These are phyloP conservation scores for Ciconia stormi DNA, from an alignment of 2,113 vertebrate species.

Conservation along the genomic window DNA sequence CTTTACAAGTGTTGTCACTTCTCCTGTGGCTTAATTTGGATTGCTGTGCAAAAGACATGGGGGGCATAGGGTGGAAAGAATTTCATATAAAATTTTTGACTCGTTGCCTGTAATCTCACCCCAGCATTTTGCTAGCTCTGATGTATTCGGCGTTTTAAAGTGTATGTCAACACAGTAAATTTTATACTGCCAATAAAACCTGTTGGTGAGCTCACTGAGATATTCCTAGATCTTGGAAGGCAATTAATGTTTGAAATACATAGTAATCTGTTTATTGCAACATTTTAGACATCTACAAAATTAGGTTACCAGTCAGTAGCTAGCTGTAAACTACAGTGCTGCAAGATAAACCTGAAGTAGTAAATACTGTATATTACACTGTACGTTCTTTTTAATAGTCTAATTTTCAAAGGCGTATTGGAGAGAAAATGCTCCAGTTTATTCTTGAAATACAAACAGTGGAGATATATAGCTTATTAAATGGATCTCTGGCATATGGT, in stretches of 20 bases:
- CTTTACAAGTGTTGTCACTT: background rate
- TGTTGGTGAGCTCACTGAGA: conserved; percentile 62
- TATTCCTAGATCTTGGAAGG: conserved; percentile 58
- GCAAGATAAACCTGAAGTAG: conserved; percentile 20
- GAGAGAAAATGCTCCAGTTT: background rate
- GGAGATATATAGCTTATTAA: background rate
- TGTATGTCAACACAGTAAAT: conserved; percentile 65
- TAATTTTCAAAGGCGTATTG: background rate
- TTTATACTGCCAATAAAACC: conserved; percentile 65
- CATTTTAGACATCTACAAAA: conserved; percentile 64
- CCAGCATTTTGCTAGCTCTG: conserved; percentile 16
- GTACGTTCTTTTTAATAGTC: background rate
- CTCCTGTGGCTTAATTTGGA: conserved; percentile 2
- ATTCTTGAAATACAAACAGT: background rate
- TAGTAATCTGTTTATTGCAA: conserved; percentile 71
- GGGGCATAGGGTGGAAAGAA: background rate
- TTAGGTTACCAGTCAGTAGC: conserved; percentile 14
- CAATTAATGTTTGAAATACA: conserved; percentile 70
- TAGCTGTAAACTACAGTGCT: background rate
- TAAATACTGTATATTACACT: conserved; percentile 1
- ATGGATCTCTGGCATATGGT: background rate
- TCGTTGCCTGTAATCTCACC: background rate
- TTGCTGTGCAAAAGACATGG: background rate
- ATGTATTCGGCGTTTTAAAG: conserved; percentile 48
- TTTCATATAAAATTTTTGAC: background rate